Percentiles rank a stretch among this genome's conserved stretches.
Evolutionary conservation across 2,113 vertebrate genomes (phyloP).

Genomic region (Thoracochromis brauschi): DNA sequence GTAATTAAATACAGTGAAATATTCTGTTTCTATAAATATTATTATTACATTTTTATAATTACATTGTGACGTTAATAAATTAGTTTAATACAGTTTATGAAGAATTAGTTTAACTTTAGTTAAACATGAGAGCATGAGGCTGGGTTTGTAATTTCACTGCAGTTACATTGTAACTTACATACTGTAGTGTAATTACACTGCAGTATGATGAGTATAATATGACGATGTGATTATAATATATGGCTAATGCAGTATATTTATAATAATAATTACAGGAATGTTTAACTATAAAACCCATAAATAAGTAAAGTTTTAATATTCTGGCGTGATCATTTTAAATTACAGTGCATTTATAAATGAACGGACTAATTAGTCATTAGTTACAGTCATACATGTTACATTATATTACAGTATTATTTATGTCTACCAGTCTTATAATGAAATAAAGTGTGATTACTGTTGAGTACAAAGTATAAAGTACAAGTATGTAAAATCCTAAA

Average conservation of each 20-base stretch:
- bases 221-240: neutral
- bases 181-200: neutral
- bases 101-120: neutral
- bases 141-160: neutral
- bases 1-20: neutral
- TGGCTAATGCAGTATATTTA: neutral
- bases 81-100: neutral
- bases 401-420: neutral
- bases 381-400: neutral
- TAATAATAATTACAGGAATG: neutral
- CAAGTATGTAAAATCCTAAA: neutral
- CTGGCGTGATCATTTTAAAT: neutral
- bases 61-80: neutral
- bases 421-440: neutral
- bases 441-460: neutral
- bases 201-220: neutral
- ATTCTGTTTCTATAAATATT: neutral
- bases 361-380: neutral
- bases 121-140: neutral
- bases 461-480: neutral
- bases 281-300: neutral
- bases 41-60: neutral
- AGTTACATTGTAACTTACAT: accelerated
- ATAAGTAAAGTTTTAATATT: neutral
- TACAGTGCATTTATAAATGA: neutral